Base-by-base conservation (phyloP, 2,888 invertebrate species). In the Idaea dimidiata region DNA sequence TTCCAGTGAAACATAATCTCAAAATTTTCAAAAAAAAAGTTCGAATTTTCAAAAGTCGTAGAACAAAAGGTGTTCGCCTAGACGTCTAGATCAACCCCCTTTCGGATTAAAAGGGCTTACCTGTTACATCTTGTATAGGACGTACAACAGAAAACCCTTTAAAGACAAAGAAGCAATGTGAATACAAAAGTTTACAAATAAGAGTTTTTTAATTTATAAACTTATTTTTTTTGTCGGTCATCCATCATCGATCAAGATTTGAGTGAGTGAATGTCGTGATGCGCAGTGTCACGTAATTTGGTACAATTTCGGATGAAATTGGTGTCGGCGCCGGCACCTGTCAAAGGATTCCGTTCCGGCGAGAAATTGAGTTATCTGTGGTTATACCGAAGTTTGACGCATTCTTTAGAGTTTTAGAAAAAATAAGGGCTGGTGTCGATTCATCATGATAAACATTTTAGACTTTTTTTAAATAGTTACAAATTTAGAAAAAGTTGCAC, bases 341-440 rank as follows among this genome's bases (percentile, higher is more conserved):
- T 74, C 77, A 82, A 80, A 77, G 76, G 75, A 71, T 64, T 67
- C 60, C 64, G 68, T 72, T 73, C 72, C 60, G 68, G 79, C 66
- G 58, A 59, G 67, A 71, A 80, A 79, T 80, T 77, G 74, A 76
- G 77, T 77, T 76, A 24, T 24, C 1, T 5, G 3, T 3, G 1
- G 24, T 24, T 24, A 24, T 24, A 79, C 77, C 72, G 74, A 76
- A 80, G 76, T 75, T 73, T 71, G 68, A 63, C 68, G 63, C 58
- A 55, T 59, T 59, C 64, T 61, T 62, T 59, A 62, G 60, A 57
- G 64, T 66, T 65, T 65, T 62, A 63, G 64, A 62, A 62, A 60
- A 60, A 59, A 5, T 57, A 64, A 75, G 76, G 78, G 74, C 53
- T 76, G 73, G n/a, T 59, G 14, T 33, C 1, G 7, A 33, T 5